Evolutionary conservation across 2,113 vertebrate genomes (phyloP), one percentile per base, ranked within the genome.

Genomic region (Tiliqua scincoides): DNA sequence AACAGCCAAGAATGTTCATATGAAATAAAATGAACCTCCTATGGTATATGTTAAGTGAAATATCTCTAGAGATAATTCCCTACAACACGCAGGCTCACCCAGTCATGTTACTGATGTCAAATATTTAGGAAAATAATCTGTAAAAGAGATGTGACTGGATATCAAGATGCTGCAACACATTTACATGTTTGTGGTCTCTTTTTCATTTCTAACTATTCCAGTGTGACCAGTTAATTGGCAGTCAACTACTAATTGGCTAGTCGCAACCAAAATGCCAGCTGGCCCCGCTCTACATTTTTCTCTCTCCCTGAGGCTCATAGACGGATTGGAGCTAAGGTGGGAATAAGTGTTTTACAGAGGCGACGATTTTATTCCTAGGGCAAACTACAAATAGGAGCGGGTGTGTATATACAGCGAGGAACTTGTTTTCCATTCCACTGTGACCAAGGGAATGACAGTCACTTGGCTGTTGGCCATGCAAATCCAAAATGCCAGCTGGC

Each of bases 351-450:
- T 92, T 91, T 91, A 91, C 89, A 93, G 79, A 70, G 91, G 73
- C 79, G 89, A 87, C 92, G 93, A 92, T 32, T 86, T 91, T 85
- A 88, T 93, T 94, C 90, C 89, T 93, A 71, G 84, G 89, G 85
- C 80, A 91, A 89, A 89, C 72, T 90, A 92, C 90, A 91, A 92
- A 86, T 67, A 91, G 82, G 86, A 83, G 65, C 80, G 74, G 27
- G 18, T 87, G 86, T 81, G 77, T 85, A 84, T 54, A 15, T 92
- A 87, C 82, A 93, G 67, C 43, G 86, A 91, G 82, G 83, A 93
- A 27, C 85, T 90, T 92, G 86, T 92, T 93, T 94, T 75, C 54
- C 61, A 73, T 86, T 93, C 86, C 89, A 59, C 48, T 89, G 92
- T 87, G 88, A 83, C 86, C 87, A 77, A 90, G 43, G 52, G 89